Evolutionary conservation across 2,888 invertebrate genomes (phyloP).

Genomic region (Sabellastarte sp.): DNA sequence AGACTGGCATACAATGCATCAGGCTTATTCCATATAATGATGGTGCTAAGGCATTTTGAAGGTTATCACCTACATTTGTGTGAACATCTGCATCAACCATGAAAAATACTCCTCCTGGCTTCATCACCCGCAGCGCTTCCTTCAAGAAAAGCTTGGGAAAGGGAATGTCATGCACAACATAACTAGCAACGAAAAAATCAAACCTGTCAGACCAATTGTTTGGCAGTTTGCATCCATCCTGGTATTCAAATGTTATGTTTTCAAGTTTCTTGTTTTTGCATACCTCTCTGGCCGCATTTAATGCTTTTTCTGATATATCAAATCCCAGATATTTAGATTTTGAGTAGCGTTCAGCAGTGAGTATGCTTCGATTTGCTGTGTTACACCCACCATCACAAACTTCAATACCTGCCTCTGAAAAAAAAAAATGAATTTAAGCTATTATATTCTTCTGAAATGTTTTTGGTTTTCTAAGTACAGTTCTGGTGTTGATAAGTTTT

Average conservation of each 20-base stretch:
- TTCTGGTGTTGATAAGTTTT: no score
- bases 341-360: constrained; percentile 9
- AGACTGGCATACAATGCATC: constrained; percentile 17
- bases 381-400: constrained; percentile 12
- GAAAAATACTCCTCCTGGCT: constrained; percentile 10
- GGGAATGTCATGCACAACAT: constrained; percentile 19
- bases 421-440: no score
- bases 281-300: constrained; percentile 4
- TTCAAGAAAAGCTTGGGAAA: constrained; percentile 4
- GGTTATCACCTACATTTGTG: constrained; percentile 7
- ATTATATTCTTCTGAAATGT: no score
- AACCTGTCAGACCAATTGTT: constrained; percentile 8
- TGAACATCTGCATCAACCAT: constrained; percentile 9
- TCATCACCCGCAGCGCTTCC: constrained; percentile 9
- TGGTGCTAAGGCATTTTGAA: background rate
- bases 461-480: no score
- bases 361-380: background rate
- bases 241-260: constrained; percentile 7
- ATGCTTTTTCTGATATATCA: constrained; percentile 11
- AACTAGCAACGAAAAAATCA: constrained; percentile 5
- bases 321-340: constrained; percentile 8
- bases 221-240: constrained; percentile 11
- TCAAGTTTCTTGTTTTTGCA: background rate
- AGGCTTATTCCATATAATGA: constrained; percentile 6
- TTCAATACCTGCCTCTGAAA: no score